phyloP scores from a whole-genome alignment of 2,888 invertebrate species.

The Callinectes sapidus region DNA sequence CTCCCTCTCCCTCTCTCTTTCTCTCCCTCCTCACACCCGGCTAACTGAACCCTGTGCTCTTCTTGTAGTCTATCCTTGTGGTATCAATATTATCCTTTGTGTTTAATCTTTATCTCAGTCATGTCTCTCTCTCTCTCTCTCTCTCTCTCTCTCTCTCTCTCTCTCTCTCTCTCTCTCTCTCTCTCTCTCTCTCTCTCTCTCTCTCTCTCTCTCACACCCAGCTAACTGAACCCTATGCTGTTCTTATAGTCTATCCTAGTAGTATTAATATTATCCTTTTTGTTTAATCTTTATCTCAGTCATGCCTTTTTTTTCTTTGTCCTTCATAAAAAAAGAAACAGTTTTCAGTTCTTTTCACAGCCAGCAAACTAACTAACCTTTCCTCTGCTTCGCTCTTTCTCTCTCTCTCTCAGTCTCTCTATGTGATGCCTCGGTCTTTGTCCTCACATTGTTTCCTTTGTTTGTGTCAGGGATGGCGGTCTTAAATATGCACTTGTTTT shows the following conservation, averaged over 20 bases:
- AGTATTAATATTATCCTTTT: neutral
- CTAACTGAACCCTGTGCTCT: neutral
- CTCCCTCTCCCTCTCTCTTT: neutral
- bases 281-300: neutral
- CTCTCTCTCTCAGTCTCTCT: neutral
- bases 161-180: too few relatives aligned
- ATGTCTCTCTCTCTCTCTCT: too few relatives aligned
- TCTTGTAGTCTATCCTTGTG: neutral
- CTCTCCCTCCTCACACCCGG: neutral
- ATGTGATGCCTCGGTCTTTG: neutral
- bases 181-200: too few relatives aligned
- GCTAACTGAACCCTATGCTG: neutral
- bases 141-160: too few relatives aligned
- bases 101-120: neutral
- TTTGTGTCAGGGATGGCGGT: neutral
- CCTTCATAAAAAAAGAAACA: neutral
- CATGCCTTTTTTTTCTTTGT: too few relatives aligned
- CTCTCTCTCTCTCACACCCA: neutral
- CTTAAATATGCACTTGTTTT: neutral
- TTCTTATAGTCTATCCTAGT: neutral
- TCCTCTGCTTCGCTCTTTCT: neutral
- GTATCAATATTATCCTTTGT: neutral
- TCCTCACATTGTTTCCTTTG: neutral
- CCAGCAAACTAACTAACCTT: neutral
- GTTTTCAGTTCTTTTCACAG: neutral